Conservation (phyloP, 2,113 vertebrate species). For the Phasianus colchicus region DNA sequence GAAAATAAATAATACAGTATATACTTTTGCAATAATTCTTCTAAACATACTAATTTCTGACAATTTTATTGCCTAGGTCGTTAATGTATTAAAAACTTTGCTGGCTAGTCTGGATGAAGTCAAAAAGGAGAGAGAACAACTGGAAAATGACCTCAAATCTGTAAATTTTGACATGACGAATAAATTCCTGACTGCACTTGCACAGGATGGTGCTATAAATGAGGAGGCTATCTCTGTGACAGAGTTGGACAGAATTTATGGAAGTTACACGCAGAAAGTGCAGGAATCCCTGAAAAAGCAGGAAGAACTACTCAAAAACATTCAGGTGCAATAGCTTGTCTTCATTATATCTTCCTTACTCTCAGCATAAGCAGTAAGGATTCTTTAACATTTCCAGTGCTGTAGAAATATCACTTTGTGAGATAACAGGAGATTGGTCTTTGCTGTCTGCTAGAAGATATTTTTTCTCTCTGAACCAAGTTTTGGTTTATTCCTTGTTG, state of each 20-base stretch:
- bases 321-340: slow-evolving; percentile 76
- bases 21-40: background rate
- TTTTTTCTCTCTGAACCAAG: background rate
- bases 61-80: slow-evolving; percentile 80
- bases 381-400: background rate
- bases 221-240: slow-evolving; percentile 91
- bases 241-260: slow-evolving; percentile 91
- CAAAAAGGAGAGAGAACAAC: slow-evolving; percentile 90
- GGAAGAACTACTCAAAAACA: slow-evolving; percentile 89
- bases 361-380: background rate
- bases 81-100: slow-evolving; percentile 88
- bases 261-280: slow-evolving; percentile 89
- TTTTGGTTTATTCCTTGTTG: background rate
- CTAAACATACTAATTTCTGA: background rate
- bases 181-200: slow-evolving; percentile 91
- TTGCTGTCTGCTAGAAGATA: background rate
- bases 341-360: background rate
- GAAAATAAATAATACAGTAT: background rate
- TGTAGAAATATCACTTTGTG: background rate
- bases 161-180: slow-evolving; percentile 94
- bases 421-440: background rate
- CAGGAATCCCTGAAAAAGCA: slow-evolving; percentile 89
- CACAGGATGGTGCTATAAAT: slow-evolving; percentile 92
- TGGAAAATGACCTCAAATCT: slow-evolving; percentile 92
- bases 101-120: slow-evolving; percentile 87